A percentile compares a stretch with the other conserved stretches of the same genome.
phyloP scores from a whole-genome alignment of 2,888 invertebrate species.

The Hydriomena furcata region DNA sequence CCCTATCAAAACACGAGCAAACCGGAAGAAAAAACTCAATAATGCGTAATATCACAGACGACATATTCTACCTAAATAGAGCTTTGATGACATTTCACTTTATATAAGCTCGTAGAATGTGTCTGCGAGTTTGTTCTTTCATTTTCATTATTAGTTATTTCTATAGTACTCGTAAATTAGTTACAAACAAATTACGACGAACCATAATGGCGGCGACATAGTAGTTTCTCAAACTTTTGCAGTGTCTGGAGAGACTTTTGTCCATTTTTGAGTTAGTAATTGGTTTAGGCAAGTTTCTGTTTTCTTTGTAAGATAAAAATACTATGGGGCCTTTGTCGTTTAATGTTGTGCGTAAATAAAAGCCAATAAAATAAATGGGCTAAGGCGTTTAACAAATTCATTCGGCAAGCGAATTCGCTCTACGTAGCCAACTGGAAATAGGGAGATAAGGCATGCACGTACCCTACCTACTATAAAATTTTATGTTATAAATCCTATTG shows the following conservation, averaged over 20 bases:
- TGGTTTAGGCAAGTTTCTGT: not conserved
- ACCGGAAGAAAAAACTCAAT: too few relatives aligned
- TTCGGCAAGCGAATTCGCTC: constrained; percentile 53
- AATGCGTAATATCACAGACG: too few relatives aligned
- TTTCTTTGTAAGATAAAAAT: constrained; percentile 6
- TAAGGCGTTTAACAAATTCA: constrained; percentile 60
- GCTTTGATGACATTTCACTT: too few relatives aligned
- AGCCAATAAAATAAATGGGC: constrained; percentile 55
- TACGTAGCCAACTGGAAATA: constrained; percentile 63
- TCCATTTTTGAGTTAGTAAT: constrained; percentile 5
- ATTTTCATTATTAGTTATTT: not conserved
- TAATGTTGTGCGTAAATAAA: constrained; percentile 17
- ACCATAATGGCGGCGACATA: not conserved
- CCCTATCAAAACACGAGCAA: too few relatives aligned
- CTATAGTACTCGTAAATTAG: not conserved
- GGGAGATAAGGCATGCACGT: constrained; percentile 59
- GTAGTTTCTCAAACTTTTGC: constrained; percentile 4
- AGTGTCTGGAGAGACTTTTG: not conserved
- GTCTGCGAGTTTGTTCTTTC: not conserved
- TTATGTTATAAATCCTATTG: not conserved
- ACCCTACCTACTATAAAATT: constrained; percentile 1
- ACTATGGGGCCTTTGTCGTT: not conserved
- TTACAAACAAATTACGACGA: not conserved
- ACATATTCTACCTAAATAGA: too few relatives aligned
- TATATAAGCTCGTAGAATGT: too few relatives aligned